A percentile compares a stretch with the other conserved stretches of the same genome.
phyloP scores from a whole-genome alignment of 2,888 invertebrate species.

The Xanthostigma xanthostigma region DNA sequence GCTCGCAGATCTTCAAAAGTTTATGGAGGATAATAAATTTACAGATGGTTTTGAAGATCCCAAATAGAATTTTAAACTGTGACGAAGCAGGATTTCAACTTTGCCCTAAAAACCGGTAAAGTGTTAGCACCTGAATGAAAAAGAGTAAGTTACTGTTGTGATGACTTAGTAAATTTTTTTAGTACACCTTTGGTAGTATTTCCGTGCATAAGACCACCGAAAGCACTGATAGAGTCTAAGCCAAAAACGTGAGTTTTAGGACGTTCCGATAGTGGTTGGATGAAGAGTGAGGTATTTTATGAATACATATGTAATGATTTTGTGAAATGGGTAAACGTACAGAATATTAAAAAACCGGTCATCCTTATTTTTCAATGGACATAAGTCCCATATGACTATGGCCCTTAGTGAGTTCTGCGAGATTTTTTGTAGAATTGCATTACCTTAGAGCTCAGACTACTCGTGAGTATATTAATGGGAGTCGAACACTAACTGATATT shows the following conservation, averaged over 20 bases:
- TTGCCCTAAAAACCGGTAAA: conserved; percentile 17
- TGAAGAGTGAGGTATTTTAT: conserved; percentile 10
- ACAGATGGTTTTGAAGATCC: conserved; percentile 15
- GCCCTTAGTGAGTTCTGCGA: conserved; percentile 9
- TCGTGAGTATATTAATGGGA: too few species aligned
- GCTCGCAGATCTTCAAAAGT: conserved; percentile 16
- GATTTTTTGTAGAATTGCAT: too few species aligned
- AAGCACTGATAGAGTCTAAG: conserved; percentile 16
- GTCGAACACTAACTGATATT: too few species aligned
- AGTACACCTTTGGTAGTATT: conserved; percentile 17
- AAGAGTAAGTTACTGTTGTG: conserved; percentile 17
- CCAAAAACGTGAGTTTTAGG: conserved; percentile 11
- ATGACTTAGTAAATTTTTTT: conserved; percentile 13
- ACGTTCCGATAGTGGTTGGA: conserved; percentile 9
- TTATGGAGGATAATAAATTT: conserved; percentile 11
- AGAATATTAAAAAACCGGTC: conserved; percentile 11
- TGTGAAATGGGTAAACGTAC: conserved; percentile 7
- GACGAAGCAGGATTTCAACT: conserved; percentile 17
- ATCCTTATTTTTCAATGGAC: conserved; percentile 10
- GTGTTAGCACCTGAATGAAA: conserved; percentile 18
- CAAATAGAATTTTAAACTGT: conserved; percentile 16
- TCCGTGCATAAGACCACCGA: conserved; percentile 12
- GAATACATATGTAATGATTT: conserved; percentile 11
- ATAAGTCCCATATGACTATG: conserved; percentile 10
- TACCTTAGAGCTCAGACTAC: too few species aligned